Conservation (phyloP, 2,113 vertebrate genomes). For the Nycticryphes semicollaris region DNA sequence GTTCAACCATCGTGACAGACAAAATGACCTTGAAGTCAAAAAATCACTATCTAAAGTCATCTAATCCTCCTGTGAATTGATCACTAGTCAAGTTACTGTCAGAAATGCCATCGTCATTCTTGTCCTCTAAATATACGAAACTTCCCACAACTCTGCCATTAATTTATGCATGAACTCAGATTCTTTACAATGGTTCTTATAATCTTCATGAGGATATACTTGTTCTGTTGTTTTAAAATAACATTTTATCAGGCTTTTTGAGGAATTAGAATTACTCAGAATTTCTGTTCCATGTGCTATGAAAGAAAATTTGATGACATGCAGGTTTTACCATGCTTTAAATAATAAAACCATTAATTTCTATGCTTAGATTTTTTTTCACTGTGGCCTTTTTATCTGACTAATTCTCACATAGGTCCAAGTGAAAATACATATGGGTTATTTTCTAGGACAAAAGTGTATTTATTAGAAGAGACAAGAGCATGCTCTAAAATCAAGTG, state of each 20-base stretch:
- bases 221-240: neutral
- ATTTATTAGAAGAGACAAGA: neutral
- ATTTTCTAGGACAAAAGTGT: neutral
- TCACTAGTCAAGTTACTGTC: neutral
- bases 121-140: neutral
- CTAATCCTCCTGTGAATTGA: neutral
- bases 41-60: conserved; percentile 8
- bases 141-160: neutral
- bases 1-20: neutral
- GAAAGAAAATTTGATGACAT: neutral
- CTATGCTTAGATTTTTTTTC: neutral
- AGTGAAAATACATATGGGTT: neutral
- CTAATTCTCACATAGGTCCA: neutral
- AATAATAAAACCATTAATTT: neutral
- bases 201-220: neutral
- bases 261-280: neutral
- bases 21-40: conserved; percentile 42
- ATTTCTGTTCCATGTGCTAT: neutral
- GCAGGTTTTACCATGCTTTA: neutral
- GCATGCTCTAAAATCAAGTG: neutral
- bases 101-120: neutral
- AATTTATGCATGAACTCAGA: neutral
- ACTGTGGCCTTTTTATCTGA: neutral
- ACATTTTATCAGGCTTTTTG: neutral
- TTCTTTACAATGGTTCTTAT: conserved; percentile 15